Conservation (phyloP, 1,140 invertebrate species). For the Nephila pilipes region DNA sequence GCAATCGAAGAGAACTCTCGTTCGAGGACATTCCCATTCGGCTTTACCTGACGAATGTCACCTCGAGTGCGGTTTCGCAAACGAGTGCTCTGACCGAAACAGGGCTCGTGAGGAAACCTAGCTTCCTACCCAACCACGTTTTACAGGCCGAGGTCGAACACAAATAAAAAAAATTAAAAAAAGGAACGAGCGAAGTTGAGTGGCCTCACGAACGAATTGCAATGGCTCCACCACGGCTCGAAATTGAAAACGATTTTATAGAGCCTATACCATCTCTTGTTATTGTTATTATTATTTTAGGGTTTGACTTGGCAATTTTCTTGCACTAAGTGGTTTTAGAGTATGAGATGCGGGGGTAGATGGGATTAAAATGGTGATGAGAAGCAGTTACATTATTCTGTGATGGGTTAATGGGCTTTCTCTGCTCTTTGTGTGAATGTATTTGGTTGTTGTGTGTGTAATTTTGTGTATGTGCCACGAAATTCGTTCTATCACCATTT, state of each 20-base stretch:
- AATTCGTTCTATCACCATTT: too few relatives aligned
- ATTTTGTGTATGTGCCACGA: too few relatives aligned
- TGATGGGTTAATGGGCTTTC: not conserved
- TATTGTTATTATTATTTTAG: not conserved
- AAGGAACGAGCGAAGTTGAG: not conserved
- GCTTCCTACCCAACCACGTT: not conserved
- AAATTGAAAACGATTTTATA: constrained; percentile 9
- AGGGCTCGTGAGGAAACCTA: not conserved
- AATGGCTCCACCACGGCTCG: too few relatives aligned
- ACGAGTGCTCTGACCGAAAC: constrained; percentile 40
- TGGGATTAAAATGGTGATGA: not conserved
- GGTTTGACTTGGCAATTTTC: not conserved
- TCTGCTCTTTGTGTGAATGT: not conserved
- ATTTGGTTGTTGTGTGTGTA: too few relatives aligned
- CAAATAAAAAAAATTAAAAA: not conserved
- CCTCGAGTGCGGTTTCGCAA: constrained; percentile 10
- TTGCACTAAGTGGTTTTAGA: not conserved
- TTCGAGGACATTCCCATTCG: constrained; percentile 24
- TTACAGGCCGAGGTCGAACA: not conserved
- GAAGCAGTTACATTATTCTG: not conserved
- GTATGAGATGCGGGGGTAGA: not conserved
- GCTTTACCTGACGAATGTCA: constrained; percentile 22
- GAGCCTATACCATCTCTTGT: not conserved
- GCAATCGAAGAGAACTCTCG: not conserved
- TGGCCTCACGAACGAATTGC: not conserved